Evolutionary conservation across 2,888 invertebrate genomes (phyloP).

Genomic region (Daptonema setosum): DNA sequence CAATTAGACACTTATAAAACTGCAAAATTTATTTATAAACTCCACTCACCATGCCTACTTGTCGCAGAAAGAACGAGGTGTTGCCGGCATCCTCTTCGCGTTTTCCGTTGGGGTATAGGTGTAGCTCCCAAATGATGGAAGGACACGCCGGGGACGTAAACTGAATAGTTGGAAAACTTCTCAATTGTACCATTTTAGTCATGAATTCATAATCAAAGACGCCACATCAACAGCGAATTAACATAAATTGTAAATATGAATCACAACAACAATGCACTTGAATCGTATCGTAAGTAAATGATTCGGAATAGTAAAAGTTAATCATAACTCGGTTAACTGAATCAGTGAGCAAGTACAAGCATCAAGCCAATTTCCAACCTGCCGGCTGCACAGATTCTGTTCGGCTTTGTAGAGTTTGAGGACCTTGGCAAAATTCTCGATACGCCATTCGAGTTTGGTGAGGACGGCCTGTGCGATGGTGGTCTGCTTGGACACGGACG

Average conservation of each 20-base stretch:
- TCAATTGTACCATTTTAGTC: background rate
- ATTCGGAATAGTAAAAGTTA: background rate
- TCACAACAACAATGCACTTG: background rate
- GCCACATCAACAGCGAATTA: no score
- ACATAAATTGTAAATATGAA: background rate
- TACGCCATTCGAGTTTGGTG: constrained; percentile 3
- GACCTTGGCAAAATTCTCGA: constrained; percentile 19
- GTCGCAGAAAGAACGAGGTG: constrained; percentile 22
- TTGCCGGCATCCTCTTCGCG: constrained; percentile 21
- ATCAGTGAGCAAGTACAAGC: background rate
- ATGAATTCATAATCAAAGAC: no score
- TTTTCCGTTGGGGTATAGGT: constrained; percentile 25
- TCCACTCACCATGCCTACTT: constrained; percentile 17
- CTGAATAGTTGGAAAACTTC: background rate
- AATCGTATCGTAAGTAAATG: background rate
- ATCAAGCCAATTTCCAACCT: constrained; percentile 12
- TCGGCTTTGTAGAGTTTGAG: constrained; percentile 22
- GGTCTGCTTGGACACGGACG: background rate
- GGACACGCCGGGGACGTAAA: constrained; percentile 3
- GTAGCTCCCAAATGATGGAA: constrained; percentile 22
- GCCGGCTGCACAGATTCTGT: constrained; percentile 17
- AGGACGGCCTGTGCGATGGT: background rate
- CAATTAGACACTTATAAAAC: no score
- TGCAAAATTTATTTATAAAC: no score
- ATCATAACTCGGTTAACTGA: background rate